Base-by-base conservation (phyloP, 1,140 invertebrate species). In the Sycobia sp. region DNA sequence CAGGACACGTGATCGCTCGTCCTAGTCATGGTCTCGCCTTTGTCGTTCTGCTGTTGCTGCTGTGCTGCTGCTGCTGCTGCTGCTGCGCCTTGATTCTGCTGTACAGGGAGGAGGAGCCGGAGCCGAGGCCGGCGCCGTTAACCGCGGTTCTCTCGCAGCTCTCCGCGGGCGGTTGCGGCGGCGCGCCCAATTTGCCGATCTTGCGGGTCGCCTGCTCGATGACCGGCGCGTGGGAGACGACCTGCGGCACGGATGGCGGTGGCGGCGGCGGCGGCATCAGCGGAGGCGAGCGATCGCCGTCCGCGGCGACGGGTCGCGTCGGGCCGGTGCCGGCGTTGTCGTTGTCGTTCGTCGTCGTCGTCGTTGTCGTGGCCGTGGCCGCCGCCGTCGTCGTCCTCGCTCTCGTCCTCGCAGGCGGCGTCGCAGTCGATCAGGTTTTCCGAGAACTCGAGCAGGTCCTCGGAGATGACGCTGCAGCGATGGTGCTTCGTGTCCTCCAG, bases 1-100 rank as follows among this genome's bases (percentile, higher is more conserved):
- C 94, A 96, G 53, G 93, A 95, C 0, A 96, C 94, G 69, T 93
- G 92, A 75, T 94, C 91, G 14, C 81, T 79, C 29, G 79, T 78
- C n/a, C 80, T 69, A 10, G 55, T 65, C 62, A 65, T 50, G 57
- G 49, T 62, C 49, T 62, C 51, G 67, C 63, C n/a, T 63, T 65
- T 41, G 55, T 60, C 36, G 29, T 46, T 32, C 18, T 39, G 29
- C 3, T 39, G 34, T 23, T 55, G 61, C 44, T 56, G 49, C 9
- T 13, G 16, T 23, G 22, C 20, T 10, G 39, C 16, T 18, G 8
- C 14, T 22, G n/a, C n/a, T n/a, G n/a, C 13, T 55, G 36, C 36
- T 56, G 65, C 41, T 53, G 56, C 14, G n/a, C 8, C 7, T 57
- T 57, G 8, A 47, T 4, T 16, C 41, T 53, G 49, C 22, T 61